Conservation (phyloP, 2,888 invertebrate species). For the Pantelozetes paolii region DNA sequence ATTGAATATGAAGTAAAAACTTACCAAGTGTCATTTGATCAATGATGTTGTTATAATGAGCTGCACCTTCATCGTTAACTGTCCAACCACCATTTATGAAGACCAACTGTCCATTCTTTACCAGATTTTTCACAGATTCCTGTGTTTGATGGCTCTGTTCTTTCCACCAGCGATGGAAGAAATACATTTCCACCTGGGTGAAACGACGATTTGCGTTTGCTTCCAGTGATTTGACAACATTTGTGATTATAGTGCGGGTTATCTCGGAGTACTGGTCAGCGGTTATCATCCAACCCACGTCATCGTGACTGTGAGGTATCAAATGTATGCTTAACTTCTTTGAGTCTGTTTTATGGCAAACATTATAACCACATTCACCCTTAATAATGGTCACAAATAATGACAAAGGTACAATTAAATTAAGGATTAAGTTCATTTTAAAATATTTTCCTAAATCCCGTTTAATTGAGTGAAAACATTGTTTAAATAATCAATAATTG, state of each 20-base stretch:
- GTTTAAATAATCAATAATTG: too few relatives aligned
- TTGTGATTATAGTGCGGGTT: too few relatives aligned
- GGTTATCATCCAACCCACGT: constrained; percentile 42
- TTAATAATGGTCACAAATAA: too few relatives aligned
- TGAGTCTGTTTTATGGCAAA: constrained; percentile 18
- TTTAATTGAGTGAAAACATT: too few relatives aligned
- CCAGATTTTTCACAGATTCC: background rate
- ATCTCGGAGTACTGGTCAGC: constrained; percentile 7
- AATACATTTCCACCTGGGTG: constrained; percentile 37
- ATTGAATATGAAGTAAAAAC: background rate
- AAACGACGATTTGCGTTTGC: constrained; percentile 16
- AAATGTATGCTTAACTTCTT: constrained; percentile 39
- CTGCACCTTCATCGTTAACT: constrained; percentile 75
- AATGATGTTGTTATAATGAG: constrained; percentile 65
- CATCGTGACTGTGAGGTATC: constrained; percentile 41
- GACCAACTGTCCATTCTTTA: constrained; percentile 55
- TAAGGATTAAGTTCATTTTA: too few relatives aligned
- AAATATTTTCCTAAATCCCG: too few relatives aligned
- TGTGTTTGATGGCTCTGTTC: constrained; percentile 12
- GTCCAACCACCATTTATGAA: constrained; percentile 61
- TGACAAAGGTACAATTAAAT: too few relatives aligned
- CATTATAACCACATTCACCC: constrained; percentile 28
- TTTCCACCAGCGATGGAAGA: constrained; percentile 36
- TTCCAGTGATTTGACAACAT: constrained; percentile 36
- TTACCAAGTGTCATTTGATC: constrained; percentile 71